phyloP scores from a whole-genome alignment of 2,113 vertebrate genomes.

The Geococcyx californianus region DNA sequence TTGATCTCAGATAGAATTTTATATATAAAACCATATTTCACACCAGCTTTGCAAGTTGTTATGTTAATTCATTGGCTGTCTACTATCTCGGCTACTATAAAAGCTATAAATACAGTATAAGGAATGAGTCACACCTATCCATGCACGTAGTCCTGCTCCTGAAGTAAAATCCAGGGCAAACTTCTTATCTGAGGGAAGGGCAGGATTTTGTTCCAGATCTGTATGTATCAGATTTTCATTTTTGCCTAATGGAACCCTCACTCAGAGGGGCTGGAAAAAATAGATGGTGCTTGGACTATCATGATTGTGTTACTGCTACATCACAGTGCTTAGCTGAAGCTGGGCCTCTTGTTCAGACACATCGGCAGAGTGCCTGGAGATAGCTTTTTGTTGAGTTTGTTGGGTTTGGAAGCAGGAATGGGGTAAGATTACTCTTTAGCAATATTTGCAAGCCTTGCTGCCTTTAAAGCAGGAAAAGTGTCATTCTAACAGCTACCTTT shows the following conservation, averaged over 20 bases:
- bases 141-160: neutral
- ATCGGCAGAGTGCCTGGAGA: neutral
- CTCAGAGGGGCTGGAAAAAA: slow-evolving; percentile 54
- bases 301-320: slow-evolving; percentile 33
- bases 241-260: slow-evolving; percentile 43
- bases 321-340: slow-evolving; percentile 28
- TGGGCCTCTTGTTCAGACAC: neutral
- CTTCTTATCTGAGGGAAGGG: neutral
- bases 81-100: slow-evolving; percentile 14
- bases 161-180: neutral
- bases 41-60: slow-evolving; percentile 26
- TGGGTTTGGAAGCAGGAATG: slow-evolving; percentile 40
- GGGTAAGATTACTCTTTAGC: slow-evolving; percentile 50
- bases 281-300: slow-evolving; percentile 24
- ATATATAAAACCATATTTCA: slow-evolving; percentile 51
- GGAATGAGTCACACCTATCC: neutral
- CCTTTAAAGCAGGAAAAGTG: slow-evolving; percentile 52
- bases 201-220: slow-evolving; percentile 19
- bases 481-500: slow-evolving; percentile 58
- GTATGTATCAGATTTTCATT: slow-evolving; percentile 56
- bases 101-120: neutral
- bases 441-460: slow-evolving; percentile 39
- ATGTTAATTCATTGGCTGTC: slow-evolving; percentile 33
- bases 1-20: slow-evolving; percentile 51
- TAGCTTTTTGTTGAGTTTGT: slow-evolving; percentile 17